phyloP scores from a whole-genome alignment of 1,140 invertebrate species.

The Popillia japonica region DNA sequence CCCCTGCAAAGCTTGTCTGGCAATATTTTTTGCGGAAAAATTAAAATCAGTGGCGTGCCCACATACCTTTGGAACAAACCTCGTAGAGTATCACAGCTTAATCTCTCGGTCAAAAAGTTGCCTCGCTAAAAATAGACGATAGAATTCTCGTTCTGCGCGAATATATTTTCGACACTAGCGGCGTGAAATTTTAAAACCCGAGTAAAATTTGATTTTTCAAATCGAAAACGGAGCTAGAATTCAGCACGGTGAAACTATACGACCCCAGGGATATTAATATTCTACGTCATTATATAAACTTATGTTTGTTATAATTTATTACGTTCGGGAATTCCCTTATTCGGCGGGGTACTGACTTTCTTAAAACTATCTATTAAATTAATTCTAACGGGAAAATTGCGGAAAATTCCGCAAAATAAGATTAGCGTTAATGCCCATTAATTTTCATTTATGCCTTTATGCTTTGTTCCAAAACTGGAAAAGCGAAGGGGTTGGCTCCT shows the following conservation, averaged over 20 bases:
- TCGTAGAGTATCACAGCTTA: neutral
- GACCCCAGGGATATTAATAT: neutral
- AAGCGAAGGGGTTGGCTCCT: too few species aligned
- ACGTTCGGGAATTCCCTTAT: neutral
- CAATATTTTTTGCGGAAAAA: too few species aligned
- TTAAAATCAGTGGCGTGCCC: too few species aligned
- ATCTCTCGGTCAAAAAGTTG: constrained; percentile 13
- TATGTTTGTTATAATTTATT: constrained; percentile 12
- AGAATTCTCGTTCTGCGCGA: neutral
- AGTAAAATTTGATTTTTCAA: neutral
- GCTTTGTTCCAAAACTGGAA: neutral
- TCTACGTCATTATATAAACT: constrained; percentile 3
- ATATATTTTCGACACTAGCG: neutral
- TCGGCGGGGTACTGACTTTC: too few species aligned
- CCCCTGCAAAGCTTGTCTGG: too few species aligned
- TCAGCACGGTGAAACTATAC: neutral
- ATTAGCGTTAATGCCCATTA: constrained; percentile 2
- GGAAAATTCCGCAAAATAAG: neutral
- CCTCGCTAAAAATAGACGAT: too few species aligned
- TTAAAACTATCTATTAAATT: too few species aligned
- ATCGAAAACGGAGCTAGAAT: neutral
- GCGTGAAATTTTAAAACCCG: neutral
- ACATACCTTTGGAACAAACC: neutral
- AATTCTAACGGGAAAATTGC: neutral
- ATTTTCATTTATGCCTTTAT: neutral